These are phyloP conservation scores for Rhagium mordax DNA, from an alignment of 2,888 invertebrate species.

Conservation along the genomic window DNA sequence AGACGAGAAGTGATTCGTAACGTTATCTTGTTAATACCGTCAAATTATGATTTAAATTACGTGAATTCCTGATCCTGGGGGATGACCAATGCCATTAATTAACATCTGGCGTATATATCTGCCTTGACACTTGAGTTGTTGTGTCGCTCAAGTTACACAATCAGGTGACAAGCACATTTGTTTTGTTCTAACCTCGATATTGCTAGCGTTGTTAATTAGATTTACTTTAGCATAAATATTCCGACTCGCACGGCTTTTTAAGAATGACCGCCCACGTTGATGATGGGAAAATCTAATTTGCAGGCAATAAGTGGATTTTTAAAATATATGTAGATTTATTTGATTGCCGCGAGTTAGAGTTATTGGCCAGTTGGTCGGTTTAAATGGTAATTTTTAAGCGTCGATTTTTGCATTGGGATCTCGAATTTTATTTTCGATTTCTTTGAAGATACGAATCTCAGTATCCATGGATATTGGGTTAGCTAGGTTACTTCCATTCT, in stretches of 20 bases:
- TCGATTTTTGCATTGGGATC: too few species aligned
- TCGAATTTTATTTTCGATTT: too few species aligned
- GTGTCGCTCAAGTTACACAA: constrained; percentile 21
- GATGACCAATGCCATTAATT: constrained; percentile 26
- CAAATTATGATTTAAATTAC: constrained; percentile 32
- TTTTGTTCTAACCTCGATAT: constrained; percentile 1
- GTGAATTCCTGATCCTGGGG: constrained; percentile 3
- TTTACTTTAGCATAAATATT: background rate
- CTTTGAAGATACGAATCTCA: too few species aligned
- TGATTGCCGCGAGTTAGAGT: too few species aligned
- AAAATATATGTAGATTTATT: too few species aligned
- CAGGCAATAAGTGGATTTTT: too few species aligned
- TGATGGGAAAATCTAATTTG: too few species aligned
- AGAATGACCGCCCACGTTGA: too few species aligned
- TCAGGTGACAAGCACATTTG: constrained; percentile 25
- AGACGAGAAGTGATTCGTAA: background rate
- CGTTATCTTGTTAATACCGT: constrained; percentile 28
- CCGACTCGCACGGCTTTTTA: background rate
- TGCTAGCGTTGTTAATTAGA: constrained; percentile 1
- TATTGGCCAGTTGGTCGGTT: too few species aligned
- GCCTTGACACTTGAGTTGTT: constrained; percentile 15
- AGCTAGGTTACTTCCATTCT: too few species aligned
- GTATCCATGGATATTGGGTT: too few species aligned
- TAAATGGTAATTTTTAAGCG: too few species aligned
- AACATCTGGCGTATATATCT: constrained; percentile 24